Evolutionary conservation across 2,797 vertebrate species (phyloP).

Genomic region (Scleropages formosus): DNA sequence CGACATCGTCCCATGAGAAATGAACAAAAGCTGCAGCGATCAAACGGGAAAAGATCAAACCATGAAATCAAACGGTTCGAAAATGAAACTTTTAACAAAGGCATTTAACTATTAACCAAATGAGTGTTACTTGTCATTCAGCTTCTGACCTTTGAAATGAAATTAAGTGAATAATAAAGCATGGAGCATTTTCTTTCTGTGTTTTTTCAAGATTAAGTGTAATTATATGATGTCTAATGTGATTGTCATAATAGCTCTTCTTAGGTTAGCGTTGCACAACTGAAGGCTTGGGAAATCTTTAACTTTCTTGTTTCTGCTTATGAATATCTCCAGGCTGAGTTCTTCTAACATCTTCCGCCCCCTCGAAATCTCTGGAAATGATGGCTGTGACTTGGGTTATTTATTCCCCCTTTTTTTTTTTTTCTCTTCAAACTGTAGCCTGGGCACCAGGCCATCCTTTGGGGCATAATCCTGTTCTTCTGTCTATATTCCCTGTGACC

Average conservation of each 20-base stretch:
- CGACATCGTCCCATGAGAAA: no score
- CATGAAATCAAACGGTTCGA: no score
- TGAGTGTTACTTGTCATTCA: no score
- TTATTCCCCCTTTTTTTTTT: neutral
- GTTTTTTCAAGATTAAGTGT: neutral
- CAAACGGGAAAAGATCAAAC: no score
- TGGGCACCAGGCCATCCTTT: constrained; percentile 17
- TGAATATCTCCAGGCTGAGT: neutral
- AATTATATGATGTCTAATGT: neutral
- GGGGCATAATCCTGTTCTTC: constrained; percentile 13
- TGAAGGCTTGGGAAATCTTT: constrained; percentile 11
- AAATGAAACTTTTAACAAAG: no score
- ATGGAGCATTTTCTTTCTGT: neutral
- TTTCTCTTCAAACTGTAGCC: neutral
- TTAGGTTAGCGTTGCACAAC: neutral
- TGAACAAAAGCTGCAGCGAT: no score
- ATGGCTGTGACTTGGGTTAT: constrained; percentile 7
- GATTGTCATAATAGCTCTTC: neutral
- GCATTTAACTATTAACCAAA: no score
- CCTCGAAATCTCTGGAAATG: neutral
- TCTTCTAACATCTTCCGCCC: constrained; percentile 16
- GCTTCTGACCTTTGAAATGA: no score
- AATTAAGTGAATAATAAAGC: no score
- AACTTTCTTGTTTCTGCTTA: neutral
- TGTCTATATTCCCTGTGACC: neutral